Percentiles rank a stretch among this genome's conserved stretches.
These are phyloP conservation scores for Holacanthella duospinosa DNA, from an alignment of 2,888 invertebrate genomes.

Conservation along the genomic window DNA sequence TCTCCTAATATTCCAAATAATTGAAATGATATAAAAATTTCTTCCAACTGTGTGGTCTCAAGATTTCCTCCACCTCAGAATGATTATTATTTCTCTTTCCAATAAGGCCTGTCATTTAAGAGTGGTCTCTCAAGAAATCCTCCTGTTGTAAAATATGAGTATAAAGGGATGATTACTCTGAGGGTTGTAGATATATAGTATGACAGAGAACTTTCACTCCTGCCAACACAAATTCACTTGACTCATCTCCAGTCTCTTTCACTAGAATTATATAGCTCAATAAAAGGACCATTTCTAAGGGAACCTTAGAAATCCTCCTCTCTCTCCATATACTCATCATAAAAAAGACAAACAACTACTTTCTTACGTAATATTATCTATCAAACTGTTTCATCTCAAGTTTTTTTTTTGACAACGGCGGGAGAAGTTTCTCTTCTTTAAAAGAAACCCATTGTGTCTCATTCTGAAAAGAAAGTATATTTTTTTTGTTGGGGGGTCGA, in stretches of 20 bases:
- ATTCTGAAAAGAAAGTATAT: no score
- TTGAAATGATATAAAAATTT: no score
- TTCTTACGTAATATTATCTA: no score
- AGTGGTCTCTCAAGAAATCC: no score
- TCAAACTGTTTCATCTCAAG: no score
- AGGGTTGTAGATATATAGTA: background rate
- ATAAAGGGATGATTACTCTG: background rate
- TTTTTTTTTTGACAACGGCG: no score
- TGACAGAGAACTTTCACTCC: background rate
- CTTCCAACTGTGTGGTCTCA: no score
- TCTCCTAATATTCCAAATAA: background rate
- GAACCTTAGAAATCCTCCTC: background rate
- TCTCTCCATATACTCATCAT: background rate
- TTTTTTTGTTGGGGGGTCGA: no score
- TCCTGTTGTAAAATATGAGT: background rate
- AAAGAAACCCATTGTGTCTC: no score
- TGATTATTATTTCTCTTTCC: background rate
- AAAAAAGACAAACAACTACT: slow-evolving; percentile 1
- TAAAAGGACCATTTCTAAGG: background rate
- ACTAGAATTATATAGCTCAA: background rate
- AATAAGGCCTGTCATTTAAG: no score
- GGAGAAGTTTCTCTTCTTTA: no score
- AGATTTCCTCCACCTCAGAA: no score
- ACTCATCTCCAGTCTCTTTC: background rate
- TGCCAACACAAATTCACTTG: background rate